These are phyloP conservation scores for Adelges cooleyi DNA, from an alignment of 1,140 invertebrate species.

Conservation along the genomic window DNA sequence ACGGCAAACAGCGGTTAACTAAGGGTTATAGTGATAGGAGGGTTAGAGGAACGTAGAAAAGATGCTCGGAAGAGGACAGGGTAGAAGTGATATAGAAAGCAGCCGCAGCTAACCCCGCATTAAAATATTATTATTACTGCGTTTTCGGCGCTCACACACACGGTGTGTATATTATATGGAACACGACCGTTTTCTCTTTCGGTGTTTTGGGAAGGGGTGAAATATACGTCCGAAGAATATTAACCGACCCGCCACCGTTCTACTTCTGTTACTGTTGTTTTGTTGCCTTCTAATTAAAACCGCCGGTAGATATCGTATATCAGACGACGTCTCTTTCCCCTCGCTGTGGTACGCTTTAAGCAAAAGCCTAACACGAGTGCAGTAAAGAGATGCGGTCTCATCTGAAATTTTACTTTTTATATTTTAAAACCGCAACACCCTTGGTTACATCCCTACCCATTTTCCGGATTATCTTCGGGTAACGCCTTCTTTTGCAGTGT, in stretches of 20 bases:
- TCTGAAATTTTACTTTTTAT: too few relatives aligned
- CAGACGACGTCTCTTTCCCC: neutral
- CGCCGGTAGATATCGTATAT: conserved; percentile 16
- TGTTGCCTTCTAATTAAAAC: conserved; percentile 24
- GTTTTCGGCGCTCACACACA: neutral
- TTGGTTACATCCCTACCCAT: too few relatives aligned
- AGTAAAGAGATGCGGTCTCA: too few relatives aligned
- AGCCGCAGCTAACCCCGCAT: neutral
- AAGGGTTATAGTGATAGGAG: neutral
- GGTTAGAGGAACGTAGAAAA: neutral
- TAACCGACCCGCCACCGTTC: neutral
- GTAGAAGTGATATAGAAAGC: too few relatives aligned
- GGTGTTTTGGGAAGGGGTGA: neutral
- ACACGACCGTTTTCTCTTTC: neutral
- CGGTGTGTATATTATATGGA: neutral
- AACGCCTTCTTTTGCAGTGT: too few relatives aligned
- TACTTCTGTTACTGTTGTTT: neutral
- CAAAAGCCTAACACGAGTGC: too few relatives aligned
- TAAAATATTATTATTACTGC: conserved; percentile 24
- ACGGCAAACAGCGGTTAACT: conserved; percentile 10
- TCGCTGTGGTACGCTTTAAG: too few relatives aligned
- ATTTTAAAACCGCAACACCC: too few relatives aligned
- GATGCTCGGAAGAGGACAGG: too few relatives aligned
- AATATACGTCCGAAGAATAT: conserved; percentile 23
- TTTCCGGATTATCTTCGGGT: too few relatives aligned